Evolutionary conservation across 2,888 invertebrate genomes (phyloP).

Genomic region (Andrena fulva): DNA sequence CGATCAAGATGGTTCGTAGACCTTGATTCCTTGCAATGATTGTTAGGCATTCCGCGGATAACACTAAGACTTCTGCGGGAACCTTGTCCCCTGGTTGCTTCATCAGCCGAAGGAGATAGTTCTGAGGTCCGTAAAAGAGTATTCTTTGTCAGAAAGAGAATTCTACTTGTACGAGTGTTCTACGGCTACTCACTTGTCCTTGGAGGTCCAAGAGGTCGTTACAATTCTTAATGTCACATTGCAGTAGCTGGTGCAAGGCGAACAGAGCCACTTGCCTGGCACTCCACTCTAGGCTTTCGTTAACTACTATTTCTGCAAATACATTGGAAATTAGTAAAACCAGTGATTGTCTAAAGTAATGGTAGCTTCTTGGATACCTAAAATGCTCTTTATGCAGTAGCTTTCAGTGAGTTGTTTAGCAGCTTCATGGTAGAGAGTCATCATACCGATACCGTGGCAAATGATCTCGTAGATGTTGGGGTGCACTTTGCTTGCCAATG

Average conservation of each 20-base stretch:
- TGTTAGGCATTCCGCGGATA: slow-evolving; percentile 65
- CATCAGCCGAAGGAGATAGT: slow-evolving; percentile 66
- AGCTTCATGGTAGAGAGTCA: slow-evolving; percentile 72
- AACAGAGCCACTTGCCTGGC: slow-evolving; percentile 72
- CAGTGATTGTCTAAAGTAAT: not conserved
- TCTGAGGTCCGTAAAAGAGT: slow-evolving; percentile 41
- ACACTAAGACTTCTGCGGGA: slow-evolving; percentile 67
- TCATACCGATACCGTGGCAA: slow-evolving; percentile 75
- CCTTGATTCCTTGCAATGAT: slow-evolving; percentile 65
- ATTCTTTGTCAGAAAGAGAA: not conserved
- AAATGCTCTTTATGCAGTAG: slow-evolving; percentile 17
- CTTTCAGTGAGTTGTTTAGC: slow-evolving; percentile 69
- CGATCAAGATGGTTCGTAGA: slow-evolving; percentile 61
- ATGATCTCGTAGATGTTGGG: slow-evolving; percentile 63
- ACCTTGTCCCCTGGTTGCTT: slow-evolving; percentile 59
- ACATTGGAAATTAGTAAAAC: not conserved
- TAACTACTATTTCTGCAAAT: slow-evolving; percentile 69
- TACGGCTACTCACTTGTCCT: slow-evolving; percentile 61
- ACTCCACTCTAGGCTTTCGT: slow-evolving; percentile 70
- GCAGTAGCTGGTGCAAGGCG: slow-evolving; percentile 74
- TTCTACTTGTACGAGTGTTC: not conserved
- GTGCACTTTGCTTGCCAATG: slow-evolving; percentile 58
- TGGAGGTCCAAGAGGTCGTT: slow-evolving; percentile 64
- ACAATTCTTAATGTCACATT: slow-evolving; percentile 68
- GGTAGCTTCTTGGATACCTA: slow-evolving; percentile 30